Evolutionary conservation across 2,888 invertebrate species (phyloP).

Genomic region (Pachydiplax longipennis): DNA sequence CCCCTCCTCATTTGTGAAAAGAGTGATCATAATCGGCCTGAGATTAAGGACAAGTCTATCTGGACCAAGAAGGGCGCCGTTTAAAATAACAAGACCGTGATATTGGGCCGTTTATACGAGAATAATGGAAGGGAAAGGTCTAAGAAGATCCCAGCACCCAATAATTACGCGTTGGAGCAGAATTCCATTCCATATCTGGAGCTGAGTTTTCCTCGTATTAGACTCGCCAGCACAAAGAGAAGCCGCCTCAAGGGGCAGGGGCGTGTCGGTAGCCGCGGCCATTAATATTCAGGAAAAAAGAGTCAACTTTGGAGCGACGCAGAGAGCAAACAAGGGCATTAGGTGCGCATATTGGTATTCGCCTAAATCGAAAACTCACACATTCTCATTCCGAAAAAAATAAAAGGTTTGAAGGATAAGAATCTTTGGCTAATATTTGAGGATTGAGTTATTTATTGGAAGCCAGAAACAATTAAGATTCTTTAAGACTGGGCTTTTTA

Average conservation of each 20-base stretch:
- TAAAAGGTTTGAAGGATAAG: background rate
- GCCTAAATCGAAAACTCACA: background rate
- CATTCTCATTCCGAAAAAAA: background rate
- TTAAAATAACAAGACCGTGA: background rate
- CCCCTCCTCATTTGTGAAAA: background rate
- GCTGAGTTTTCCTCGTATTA: conserved; percentile 1
- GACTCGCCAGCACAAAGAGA: background rate
- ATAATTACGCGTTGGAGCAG: background rate
- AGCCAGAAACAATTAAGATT: background rate
- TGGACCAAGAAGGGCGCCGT: background rate
- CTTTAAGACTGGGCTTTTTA: background rate
- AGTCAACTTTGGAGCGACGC: background rate
- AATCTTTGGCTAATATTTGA: conserved; percentile 9
- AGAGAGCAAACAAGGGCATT: background rate
- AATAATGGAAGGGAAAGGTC: background rate
- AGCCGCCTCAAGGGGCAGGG: background rate
- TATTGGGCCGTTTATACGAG: background rate
- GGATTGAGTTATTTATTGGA: conserved; percentile 27
- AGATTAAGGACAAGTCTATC: background rate
- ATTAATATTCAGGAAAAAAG: background rate
- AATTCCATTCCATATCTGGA: conserved; percentile 34
- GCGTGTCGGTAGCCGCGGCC: background rate
- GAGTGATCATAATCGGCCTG: background rate
- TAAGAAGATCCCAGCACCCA: background rate
- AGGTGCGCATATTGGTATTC: background rate